A percentile compares a stretch with the other conserved stretches of the same genome.
Conservation (phyloP, 1,140 invertebrate genomes). For the Cephus cinctus region DNA sequence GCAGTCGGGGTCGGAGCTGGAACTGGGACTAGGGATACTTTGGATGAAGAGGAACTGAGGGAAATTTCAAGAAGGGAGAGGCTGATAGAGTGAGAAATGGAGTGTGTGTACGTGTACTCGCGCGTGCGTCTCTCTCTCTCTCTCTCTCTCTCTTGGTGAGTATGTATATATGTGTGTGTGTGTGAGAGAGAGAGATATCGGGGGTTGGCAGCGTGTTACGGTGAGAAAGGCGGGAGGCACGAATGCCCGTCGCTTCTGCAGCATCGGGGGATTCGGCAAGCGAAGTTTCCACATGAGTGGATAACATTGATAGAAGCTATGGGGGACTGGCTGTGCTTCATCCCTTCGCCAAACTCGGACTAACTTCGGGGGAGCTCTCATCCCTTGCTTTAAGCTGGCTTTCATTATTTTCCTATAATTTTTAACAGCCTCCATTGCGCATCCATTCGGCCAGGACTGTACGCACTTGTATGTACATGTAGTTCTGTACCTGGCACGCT, state of each 20-base stretch:
- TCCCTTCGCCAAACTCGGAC: conserved; percentile 47
- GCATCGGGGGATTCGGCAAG: conserved; percentile 43
- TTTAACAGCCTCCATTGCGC: conserved; percentile 40
- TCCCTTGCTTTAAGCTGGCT: conserved; percentile 44
- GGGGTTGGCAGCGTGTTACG: conserved; percentile 33
- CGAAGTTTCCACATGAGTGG: conserved; percentile 54
- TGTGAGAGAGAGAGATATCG: conserved; percentile 19
- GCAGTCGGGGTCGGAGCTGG: too few relatives aligned
- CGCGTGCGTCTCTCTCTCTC: too few relatives aligned
- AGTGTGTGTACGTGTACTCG: too few relatives aligned
- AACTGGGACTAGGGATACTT: too few relatives aligned
- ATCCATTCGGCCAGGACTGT: neutral
- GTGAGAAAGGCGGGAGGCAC: conserved; percentile 53
- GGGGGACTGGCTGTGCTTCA: conserved; percentile 41
- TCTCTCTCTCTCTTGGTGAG: too few relatives aligned
- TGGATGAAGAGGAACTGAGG: too few relatives aligned
- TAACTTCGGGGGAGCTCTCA: conserved; percentile 37
- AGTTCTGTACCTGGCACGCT: conserved; percentile 55
- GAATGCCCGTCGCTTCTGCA: conserved; percentile 40
- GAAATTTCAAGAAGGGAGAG: too few relatives aligned
- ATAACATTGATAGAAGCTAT: conserved; percentile 53
- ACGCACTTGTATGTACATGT: conserved; percentile 1
- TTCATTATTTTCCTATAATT: conserved; percentile 57
- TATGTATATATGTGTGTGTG: conserved; percentile 24
- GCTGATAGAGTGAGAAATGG: conserved; percentile 2